Percentiles rank a stretch among this genome's conserved stretches.
Evolutionary conservation across 1,140 invertebrate genomes (phyloP).

Genomic region (Anoplolepis gracilipes): DNA sequence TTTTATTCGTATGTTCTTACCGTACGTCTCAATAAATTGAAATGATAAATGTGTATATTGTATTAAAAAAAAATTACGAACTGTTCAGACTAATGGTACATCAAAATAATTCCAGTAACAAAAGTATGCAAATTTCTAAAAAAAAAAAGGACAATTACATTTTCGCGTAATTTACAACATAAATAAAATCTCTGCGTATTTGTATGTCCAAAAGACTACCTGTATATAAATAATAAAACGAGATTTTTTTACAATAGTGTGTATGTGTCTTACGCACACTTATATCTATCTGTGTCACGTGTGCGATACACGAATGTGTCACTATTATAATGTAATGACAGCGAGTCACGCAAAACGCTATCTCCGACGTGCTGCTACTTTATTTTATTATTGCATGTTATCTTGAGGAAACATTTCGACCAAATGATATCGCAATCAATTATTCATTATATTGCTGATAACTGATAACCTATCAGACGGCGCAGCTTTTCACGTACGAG

Average conservation of each 20-base stretch:
- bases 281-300: background rate
- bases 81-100: background rate
- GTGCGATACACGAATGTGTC: background rate
- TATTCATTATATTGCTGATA: background rate
- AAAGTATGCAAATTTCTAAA: background rate
- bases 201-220: background rate
- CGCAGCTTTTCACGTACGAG: background rate
- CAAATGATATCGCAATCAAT: background rate
- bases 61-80: constrained; percentile 2
- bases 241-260: background rate
- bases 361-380: background rate
- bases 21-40: background rate
- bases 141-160: background rate
- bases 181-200: background rate
- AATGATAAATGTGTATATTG: background rate
- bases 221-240: background rate
- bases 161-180: background rate
- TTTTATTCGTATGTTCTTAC: background rate
- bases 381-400: background rate
- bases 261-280: background rate
- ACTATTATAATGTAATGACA: no score
- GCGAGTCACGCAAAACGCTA: background rate
- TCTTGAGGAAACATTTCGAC: background rate
- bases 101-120: background rate
- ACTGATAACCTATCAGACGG: background rate